Evolutionary conservation across 2,888 invertebrate genomes (phyloP), one percentile per base, ranked within the genome.

Genomic region (Phalangium opilio): DNA sequence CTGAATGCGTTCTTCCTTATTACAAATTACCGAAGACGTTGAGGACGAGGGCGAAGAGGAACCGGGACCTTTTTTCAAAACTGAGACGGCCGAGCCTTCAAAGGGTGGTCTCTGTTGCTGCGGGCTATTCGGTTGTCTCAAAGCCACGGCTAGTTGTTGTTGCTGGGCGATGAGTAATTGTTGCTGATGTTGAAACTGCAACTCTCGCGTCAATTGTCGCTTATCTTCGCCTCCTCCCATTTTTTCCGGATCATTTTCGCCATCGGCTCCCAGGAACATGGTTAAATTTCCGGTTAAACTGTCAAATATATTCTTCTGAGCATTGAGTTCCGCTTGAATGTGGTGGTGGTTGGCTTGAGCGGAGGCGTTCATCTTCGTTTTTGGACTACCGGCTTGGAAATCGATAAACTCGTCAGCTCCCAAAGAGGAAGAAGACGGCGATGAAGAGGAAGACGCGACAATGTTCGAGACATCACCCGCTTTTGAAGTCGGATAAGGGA

Each of bases 1-100:
- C 45, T 75, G 68, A 53, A 76, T 74, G 59, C 78, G 77, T 55
- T 79, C 78, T 57, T 77, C 67, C 44, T 62, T 59, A 38, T 63
- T 64, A 34, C 27, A 27, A 27, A 27, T 27, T 7, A 27, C 27
- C 8, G 27, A 27, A 27, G 27, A 27, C 27, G 27, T 27, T 8
- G 27, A 27, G 8, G 27, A 8, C 5, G 51, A 50, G 12, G 57
- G 56, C 27, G 27, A 27, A n/a, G n/a, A n/a, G n/a, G n/a, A n/a
- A 27, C 27, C 27, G 8, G 27, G 27, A 32, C 64, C 66, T 51
- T 64, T 63, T 21, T 62, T 60, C 63, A 67, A 27, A 27, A 27
- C 27, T 8, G 27, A 27, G 27, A 21, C 61, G 57, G 43, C 59
- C n/a, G n/a, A n/a, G n/a, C n/a, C n/a, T 60, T 44, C 15, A 41